Conservation (phyloP, 1,140 invertebrate genomes). For the Ptiloglossa arizonensis region DNA sequence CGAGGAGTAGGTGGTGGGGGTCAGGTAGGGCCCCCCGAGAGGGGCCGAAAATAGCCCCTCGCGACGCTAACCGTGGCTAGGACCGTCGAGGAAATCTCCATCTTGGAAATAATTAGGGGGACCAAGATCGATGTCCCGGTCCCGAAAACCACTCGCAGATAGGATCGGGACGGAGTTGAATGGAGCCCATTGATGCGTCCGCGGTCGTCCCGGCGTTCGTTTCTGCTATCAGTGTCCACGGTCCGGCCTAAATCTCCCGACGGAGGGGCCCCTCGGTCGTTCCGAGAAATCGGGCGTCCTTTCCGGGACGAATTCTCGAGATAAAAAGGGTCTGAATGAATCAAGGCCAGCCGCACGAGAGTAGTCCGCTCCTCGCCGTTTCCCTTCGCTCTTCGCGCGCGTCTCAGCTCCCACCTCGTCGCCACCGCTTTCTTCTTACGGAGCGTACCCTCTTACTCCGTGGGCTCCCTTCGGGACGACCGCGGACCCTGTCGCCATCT, state of each 20-base stretch:
- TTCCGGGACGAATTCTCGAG: conserved; percentile 82
- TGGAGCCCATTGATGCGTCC: conserved; percentile 79
- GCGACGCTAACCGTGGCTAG: conserved; percentile 47
- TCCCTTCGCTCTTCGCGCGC: conserved; percentile 26
- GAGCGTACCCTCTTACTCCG: not conserved
- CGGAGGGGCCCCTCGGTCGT: conserved; percentile 59
- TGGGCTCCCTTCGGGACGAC: not conserved
- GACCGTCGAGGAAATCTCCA: conserved; percentile 67
- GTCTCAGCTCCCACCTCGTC: conserved; percentile 12
- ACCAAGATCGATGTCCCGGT: conserved; percentile 80
- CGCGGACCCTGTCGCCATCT: conserved; percentile 55
- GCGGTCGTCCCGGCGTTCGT: conserved; percentile 59
- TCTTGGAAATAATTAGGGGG: conserved; percentile 81
- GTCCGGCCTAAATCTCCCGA: conserved; percentile 59
- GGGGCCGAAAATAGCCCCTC: conserved; percentile 60
- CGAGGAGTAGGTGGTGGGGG: no score
- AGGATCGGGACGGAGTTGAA: conserved; percentile 79
- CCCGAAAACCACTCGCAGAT: conserved; percentile 76
- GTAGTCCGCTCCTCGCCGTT: conserved; percentile 15
- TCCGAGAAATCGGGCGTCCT: conserved; percentile 81
- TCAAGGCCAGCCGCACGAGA: conserved; percentile 75
- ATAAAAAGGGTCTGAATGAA: conserved; percentile 82
- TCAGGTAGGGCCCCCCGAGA: conserved; percentile 42
- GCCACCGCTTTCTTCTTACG: not conserved
- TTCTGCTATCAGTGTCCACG: conserved; percentile 62